A percentile compares a stretch with the other conserved stretches of the same genome.
Evolutionary conservation across 2,888 invertebrate species (phyloP).

Genomic region (Eupsilia transversa): DNA sequence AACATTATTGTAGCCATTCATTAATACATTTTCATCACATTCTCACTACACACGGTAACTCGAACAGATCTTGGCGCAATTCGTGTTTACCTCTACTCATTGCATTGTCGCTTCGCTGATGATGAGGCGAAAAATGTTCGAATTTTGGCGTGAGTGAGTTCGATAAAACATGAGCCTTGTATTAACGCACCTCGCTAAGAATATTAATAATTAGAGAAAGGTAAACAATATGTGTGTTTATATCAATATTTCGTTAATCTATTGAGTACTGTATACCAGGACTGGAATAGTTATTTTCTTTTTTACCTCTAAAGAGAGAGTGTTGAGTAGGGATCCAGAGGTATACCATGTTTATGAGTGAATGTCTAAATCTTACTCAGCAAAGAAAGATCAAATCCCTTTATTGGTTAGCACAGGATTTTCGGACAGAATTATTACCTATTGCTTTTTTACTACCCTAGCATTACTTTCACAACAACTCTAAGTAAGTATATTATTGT

Average conservation of each 20-base stretch:
- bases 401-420: not conserved
- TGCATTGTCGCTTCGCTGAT: slow-evolving; percentile 58
- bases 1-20: slow-evolving; percentile 40
- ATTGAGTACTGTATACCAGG: not conserved
- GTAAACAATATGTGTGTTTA: not conserved
- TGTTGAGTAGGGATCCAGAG: not conserved
- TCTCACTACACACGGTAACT: slow-evolving; percentile 69
- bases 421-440: not conserved
- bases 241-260: not conserved
- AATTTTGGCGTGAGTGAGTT: slow-evolving; percentile 59
- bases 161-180: not conserved
- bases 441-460: not conserved
- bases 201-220: not conserved
- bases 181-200: not conserved
- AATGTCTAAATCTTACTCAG: not conserved
- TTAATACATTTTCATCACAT: slow-evolving; percentile 55
- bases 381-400: not conserved
- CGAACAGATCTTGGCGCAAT: slow-evolving; percentile 62
- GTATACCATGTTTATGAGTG: not conserved
- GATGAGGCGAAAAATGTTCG: slow-evolving; percentile 65
- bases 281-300: not conserved
- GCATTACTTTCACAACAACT: not conserved
- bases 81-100: slow-evolving; percentile 63
- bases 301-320: not conserved
- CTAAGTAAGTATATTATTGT: too few relatives aligned